A percentile compares a stretch with the other conserved stretches of the same genome.
Conservation (phyloP, 2,113 vertebrate species). For the Tapirus terrestris region DNA sequence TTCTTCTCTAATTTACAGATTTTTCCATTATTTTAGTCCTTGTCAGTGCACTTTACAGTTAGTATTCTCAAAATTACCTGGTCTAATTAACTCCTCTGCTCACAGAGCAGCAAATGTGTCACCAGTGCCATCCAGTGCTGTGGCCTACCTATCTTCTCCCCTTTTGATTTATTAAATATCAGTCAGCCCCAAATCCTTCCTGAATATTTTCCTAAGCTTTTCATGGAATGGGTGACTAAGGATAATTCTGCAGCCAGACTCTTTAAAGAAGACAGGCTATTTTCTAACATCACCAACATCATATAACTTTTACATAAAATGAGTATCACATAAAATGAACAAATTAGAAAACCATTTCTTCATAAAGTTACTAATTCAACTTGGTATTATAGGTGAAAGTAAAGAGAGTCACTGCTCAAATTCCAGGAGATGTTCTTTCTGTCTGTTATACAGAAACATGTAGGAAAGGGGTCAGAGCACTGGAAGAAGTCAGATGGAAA, state of each 20-base stretch:
- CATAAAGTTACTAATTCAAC: not conserved
- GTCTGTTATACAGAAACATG: not conserved
- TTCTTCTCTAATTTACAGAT: slow-evolving; percentile 3
- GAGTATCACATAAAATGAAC: not conserved
- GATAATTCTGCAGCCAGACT: not conserved
- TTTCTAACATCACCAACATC: not conserved
- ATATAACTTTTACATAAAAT: not conserved
- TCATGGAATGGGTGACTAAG: not conserved
- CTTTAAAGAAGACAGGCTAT: not conserved
- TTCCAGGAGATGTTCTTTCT: not conserved
- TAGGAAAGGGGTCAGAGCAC: not conserved
- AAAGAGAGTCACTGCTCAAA: not conserved
- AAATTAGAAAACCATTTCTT: not conserved
- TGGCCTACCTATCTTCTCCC: not conserved
- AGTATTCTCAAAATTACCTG: not conserved
- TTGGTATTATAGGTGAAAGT: not conserved
- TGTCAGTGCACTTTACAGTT: not conserved
- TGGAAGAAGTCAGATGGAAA: not conserved
- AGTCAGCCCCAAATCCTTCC: not conserved
- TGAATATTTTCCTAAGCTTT: not conserved
- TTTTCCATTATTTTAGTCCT: not conserved
- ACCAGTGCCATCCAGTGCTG: not conserved
- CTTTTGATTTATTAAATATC: not conserved
- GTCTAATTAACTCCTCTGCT: not conserved
- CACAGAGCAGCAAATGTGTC: not conserved